Percentiles rank a stretch among this genome's conserved stretches.
Evolutionary conservation across 2,888 invertebrate species (phyloP).

Genomic region (Euplexia lucipara): DNA sequence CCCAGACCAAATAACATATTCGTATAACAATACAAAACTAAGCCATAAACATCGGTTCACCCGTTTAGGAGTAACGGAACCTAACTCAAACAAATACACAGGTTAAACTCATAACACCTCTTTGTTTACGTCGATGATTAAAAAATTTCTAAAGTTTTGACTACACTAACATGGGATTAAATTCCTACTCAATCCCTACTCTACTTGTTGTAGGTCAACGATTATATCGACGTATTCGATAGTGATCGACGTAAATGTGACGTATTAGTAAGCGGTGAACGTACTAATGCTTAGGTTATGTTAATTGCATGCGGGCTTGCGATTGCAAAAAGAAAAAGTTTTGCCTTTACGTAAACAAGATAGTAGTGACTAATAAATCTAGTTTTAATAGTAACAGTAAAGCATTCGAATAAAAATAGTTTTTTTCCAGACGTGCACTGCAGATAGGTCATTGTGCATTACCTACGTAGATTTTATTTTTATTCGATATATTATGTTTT

Average conservation of each 20-base stretch:
- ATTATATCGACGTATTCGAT: slow-evolving; percentile 64
- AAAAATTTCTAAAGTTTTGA: no score
- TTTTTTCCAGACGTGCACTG: background rate
- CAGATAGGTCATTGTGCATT: slow-evolving; percentile 16
- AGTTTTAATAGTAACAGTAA: slow-evolving; percentile 50
- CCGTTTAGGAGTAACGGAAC: no score
- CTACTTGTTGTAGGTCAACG: slow-evolving; percentile 38
- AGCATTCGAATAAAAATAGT: background rate
- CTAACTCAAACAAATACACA: no score
- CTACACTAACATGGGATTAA: slow-evolving; percentile 23
- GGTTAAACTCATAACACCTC: no score
- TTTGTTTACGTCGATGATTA: no score
- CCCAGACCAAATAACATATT: background rate
- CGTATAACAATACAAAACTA: background rate
- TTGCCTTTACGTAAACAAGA: slow-evolving; percentile 56
- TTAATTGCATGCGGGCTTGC: slow-evolving; percentile 75
- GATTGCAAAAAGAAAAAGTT: slow-evolving; percentile 69
- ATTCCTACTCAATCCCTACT: slow-evolving; percentile 9
- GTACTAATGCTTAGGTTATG: slow-evolving; percentile 72
- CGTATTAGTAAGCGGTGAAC: slow-evolving; percentile 78
- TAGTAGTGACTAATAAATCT: slow-evolving; percentile 49
- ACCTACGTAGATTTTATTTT: background rate
- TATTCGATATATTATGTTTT: background rate
- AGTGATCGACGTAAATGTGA: slow-evolving; percentile 70
- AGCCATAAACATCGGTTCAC: no score